A percentile compares a stretch with the other conserved stretches of the same genome.
phyloP scores from a whole-genome alignment of 2,888 invertebrate species.

The Caenorhabditis uteleia region DNA sequence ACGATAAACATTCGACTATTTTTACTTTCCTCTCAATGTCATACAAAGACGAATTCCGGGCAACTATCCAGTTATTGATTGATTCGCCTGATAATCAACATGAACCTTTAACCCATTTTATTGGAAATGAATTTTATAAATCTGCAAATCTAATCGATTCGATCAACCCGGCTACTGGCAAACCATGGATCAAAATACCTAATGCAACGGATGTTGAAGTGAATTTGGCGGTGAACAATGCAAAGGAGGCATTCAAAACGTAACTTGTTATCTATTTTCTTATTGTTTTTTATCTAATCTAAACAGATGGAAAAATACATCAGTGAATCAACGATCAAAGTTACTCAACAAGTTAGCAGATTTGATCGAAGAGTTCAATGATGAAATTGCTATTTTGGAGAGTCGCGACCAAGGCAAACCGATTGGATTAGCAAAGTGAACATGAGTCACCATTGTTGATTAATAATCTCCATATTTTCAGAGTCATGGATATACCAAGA shows the following conservation, averaged over 20 bases:
- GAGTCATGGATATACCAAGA: conserved; percentile 73
- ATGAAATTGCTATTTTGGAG: conserved; percentile 73
- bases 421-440: conserved; percentile 68
- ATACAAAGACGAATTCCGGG: conserved; percentile 5
- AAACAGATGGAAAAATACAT: conserved; percentile 72
- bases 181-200: conserved; percentile 69
- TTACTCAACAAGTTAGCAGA: conserved; percentile 73
- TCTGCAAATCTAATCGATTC: conserved; percentile 43
- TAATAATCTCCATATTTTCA: conserved; percentile 7
- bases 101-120: conserved; percentile 48
- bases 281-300: background rate
- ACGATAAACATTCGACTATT: too few species aligned
- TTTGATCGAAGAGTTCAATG: conserved; percentile 72
- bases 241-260: conserved; percentile 72
- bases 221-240: conserved; percentile 71
- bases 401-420: conserved; percentile 75
- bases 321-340: conserved; percentile 70
- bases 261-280: conserved; percentile 54
- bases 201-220: conserved; percentile 71
- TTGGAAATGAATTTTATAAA: conserved; percentile 43
- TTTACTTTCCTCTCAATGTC: too few species aligned
- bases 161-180: conserved; percentile 51
- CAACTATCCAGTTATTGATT: conserved; percentile 29
- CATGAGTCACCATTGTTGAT: background rate
- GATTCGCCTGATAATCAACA: conserved; percentile 34